Evolutionary conservation across 2,113 vertebrate species (phyloP), one percentile per base, ranked within the genome.

Genomic region (Callipepla californica): DNA sequence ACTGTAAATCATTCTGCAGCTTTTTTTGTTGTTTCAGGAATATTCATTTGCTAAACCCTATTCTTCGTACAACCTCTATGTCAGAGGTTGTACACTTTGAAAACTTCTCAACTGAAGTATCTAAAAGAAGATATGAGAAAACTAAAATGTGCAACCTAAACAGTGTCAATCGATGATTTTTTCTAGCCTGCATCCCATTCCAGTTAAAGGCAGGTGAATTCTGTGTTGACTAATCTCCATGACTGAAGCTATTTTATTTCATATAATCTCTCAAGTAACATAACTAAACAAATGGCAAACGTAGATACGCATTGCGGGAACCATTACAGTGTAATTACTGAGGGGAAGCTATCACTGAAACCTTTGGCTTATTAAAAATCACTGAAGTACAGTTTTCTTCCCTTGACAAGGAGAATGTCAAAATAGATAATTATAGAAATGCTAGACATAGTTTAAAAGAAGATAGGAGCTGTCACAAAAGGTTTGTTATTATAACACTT

Each of bases 371-470:
- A 96, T 86, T 79, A 90, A 57, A 92, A 81, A 32, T 94, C 55
- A 86, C 3, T 90, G 74, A 96, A 96, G 63, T 89, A 95, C 32
- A 91, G 53, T 96, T 89, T 90, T 32, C 77, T 26, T 87, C 11
- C 47, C 66, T 86, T 95, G 94, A 95, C 91, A 94, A 73, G 69
- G 25, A 95, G 47, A 57, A 42, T 96, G 94, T 95, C 94, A 94
- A 96, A 97, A 96, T 70, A 93, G 73, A n/a, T 72, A 93, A 97
- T 95, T 97, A 95, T 59, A 90, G 77, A 95, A 96, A 97, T 90
- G 75, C 58, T 89, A 91, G 76, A 96, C 96, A 96, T 36, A 96
- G 84, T 97, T 32, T 70, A 72, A 95, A 96, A 94, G 34, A 95
- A 94, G 42, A 96, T 19, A 96, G 72, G 45, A 63, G 3, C 82